Evolutionary conservation across 2,888 invertebrate genomes (phyloP), one percentile per base, ranked within the genome.

Genomic region (Autographa gamma): DNA sequence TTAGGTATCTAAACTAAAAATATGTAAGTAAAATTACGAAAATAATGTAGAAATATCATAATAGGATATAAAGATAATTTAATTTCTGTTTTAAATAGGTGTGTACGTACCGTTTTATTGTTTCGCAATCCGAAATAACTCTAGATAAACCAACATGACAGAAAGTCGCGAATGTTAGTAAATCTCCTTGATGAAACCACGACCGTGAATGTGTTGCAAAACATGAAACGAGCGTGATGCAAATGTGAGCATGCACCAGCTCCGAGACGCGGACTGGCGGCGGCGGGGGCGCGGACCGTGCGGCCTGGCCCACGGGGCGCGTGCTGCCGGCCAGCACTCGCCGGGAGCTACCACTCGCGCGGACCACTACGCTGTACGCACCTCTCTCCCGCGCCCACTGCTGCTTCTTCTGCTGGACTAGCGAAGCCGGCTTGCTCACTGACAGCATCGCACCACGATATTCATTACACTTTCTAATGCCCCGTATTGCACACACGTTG

Each of bases 351-450:
- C 70, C 69, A 75, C 79, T 69, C 77, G 75, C 79, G 81, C 82
- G 81, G 68, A 73, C 81, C 79, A 76, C 82, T 80, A 80, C 75
- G 76, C 65, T 75, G 77, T 92, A 93, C 95, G 89, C 96, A 98
- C 99, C 98, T 97, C 97, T 97, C 96, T 99, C 99, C 93, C 96
- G 97, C 85, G 98, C 98, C 99, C 99, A 99, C 97, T 99, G 98
- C 88, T 97, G 96, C 92, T 97, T 97, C 94, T 99, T 99, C 94
- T 98, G 97, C 96, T 99, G 98, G 87, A 98, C 96, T 90, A 98
- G 95, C 80, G 98, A 97, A 85, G 93, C 91, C 85, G 93, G 93
- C 90, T 95, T 95, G 90, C 93, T 92, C 90, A 95, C 94, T 82
- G 95, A 93, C 93, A 95, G 92, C 95, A 95, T 95, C 92, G 93